These are phyloP conservation scores for Dysdera silvatica DNA, from an alignment of 1,140 invertebrate genomes.

Conservation along the genomic window DNA sequence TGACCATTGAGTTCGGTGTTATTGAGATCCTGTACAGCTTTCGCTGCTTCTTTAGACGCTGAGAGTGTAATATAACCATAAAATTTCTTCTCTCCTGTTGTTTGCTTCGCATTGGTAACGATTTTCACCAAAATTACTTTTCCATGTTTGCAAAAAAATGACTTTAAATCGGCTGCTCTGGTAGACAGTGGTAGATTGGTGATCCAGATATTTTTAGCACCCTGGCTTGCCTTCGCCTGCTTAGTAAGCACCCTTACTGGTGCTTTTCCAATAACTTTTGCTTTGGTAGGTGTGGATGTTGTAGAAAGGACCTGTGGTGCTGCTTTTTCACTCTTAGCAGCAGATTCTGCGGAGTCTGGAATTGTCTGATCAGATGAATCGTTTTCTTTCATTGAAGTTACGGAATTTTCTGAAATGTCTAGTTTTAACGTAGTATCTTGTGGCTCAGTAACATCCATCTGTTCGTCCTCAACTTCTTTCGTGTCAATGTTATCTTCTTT, in stretches of 20 bases:
- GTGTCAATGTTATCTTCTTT: neutral
- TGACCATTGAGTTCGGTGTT: conserved; percentile 83
- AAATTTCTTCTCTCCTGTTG: conserved; percentile 79
- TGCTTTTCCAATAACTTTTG: conserved; percentile 23
- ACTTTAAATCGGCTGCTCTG: conserved; percentile 82
- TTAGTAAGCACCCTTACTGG: conserved; percentile 1
- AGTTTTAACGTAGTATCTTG: neutral
- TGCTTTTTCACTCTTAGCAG: neutral
- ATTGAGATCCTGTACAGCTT: conserved; percentile 80
- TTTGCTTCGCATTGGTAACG: conserved; percentile 82
- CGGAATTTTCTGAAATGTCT: neutral
- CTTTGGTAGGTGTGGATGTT: neutral
- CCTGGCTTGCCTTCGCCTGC: neutral
- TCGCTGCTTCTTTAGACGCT: conserved; percentile 73
- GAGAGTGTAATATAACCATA: conserved; percentile 94
- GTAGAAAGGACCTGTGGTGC: neutral
- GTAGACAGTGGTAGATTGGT: conserved; percentile 81
- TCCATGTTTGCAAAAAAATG: conserved; percentile 81
- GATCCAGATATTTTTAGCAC: conserved; percentile 74
- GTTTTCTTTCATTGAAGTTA: neutral
- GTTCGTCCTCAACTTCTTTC: neutral
- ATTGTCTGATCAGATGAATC: neutral
- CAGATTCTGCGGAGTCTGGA: neutral
- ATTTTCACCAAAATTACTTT: conserved; percentile 92
- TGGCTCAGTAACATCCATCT: neutral